Evolutionary conservation across 2,888 invertebrate genomes (phyloP).

Genomic region (Apodemia mormo): DNA sequence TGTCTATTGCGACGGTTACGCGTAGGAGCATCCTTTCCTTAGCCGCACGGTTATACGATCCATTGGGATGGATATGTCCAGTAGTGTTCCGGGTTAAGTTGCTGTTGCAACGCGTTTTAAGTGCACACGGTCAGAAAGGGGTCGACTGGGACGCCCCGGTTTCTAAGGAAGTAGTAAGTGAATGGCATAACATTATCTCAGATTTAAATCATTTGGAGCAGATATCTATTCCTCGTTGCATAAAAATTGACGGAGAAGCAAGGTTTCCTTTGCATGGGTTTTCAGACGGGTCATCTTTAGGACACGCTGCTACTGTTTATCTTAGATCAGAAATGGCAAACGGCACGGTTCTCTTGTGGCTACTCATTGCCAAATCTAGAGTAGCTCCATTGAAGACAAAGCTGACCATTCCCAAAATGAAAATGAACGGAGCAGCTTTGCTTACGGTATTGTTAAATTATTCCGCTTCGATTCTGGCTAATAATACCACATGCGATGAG

Average conservation of each 20-base stretch:
- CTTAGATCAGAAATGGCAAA: slow-evolving; percentile 12
- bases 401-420: slow-evolving; percentile 27
- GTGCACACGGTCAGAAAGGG: neutral
- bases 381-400: slow-evolving; percentile 26
- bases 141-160: slow-evolving; percentile 4
- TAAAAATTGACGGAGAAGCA: neutral
- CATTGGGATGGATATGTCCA: slow-evolving; percentile 2
- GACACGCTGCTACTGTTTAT: slow-evolving; percentile 27
- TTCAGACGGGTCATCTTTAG: slow-evolving; percentile 29
- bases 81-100: too few species aligned
- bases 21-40: neutral
- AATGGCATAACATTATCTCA: neutral
- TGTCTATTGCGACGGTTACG: neutral
- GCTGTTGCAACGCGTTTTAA: too few species aligned
- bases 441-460: slow-evolving; percentile 21
- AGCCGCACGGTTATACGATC: slow-evolving; percentile 2
- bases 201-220: neutral
- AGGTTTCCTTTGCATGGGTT: slow-evolving; percentile 27
- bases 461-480: neutral
- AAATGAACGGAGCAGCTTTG: slow-evolving; percentile 26
- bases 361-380: slow-evolving; percentile 26
- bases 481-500: neutral
- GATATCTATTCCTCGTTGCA: neutral
- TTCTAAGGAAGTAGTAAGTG: neutral
- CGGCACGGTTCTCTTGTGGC: slow-evolving; percentile 16